A percentile compares a stretch with the other conserved stretches of the same genome.
These are phyloP conservation scores for Crypturellus tataupa DNA, from an alignment of 2,797 vertebrate species.

Conservation along the genomic window DNA sequence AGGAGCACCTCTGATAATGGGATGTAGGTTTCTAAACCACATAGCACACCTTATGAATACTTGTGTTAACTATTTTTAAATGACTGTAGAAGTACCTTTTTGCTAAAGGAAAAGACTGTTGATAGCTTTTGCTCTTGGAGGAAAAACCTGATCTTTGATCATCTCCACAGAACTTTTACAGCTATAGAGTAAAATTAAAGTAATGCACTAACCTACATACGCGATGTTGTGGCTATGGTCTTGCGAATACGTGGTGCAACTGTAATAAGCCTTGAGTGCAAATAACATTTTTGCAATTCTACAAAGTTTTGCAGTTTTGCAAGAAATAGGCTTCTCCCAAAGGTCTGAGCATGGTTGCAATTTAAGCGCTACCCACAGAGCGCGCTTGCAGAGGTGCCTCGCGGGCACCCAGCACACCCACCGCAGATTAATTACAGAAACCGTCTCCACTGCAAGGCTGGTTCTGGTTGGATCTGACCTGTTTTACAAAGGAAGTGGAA, in stretches of 20 bases:
- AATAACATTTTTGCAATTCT: neutral
- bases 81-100: neutral
- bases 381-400: neutral
- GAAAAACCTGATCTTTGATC: neutral
- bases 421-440: conserved; percentile 68
- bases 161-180: neutral
- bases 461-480: conserved; percentile 65
- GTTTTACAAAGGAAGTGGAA: conserved; percentile 76
- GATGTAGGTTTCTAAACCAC: neutral
- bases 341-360: neutral
- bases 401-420: conserved; percentile 29
- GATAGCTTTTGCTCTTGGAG: neutral
- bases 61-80: neutral
- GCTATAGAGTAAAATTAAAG: neutral
- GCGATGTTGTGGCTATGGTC: neutral
- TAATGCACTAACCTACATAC: neutral
- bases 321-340: neutral
- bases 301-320: no score
- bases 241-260: neutral
- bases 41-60: neutral
- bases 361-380: neutral
- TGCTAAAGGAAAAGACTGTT: neutral
- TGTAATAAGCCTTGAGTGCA: neutral
- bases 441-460: conserved; percentile 33
- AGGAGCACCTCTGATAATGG: neutral